Evolutionary conservation across 2,888 invertebrate species (phyloP).

Genomic region (Bombylius major): DNA sequence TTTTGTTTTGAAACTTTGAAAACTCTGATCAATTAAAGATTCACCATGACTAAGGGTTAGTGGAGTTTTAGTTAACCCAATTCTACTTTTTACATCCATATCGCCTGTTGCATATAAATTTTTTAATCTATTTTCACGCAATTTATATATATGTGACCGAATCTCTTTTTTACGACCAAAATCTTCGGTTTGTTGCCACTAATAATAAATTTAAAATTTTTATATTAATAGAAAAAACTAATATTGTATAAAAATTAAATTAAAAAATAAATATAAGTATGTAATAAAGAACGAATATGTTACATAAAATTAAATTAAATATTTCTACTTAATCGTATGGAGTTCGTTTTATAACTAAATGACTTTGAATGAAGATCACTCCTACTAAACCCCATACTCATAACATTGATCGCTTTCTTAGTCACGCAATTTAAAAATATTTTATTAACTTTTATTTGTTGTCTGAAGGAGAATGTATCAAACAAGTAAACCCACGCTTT

Average conservation of each 20-base stretch:
- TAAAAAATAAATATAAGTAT: too few relatives aligned
- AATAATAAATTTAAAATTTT: conserved; percentile 18
- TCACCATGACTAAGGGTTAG: conserved; percentile 49
- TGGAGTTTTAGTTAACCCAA: conserved; percentile 36
- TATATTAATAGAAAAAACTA: too few relatives aligned
- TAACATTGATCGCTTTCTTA: neutral
- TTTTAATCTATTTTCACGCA: conserved; percentile 66
- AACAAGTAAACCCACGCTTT: neutral
- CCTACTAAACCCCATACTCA: neutral
- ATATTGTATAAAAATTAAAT: too few relatives aligned
- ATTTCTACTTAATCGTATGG: conserved; percentile 1
- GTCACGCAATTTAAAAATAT: neutral
- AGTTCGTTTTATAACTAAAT: conserved; percentile 10
- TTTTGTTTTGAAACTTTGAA: conserved; percentile 63
- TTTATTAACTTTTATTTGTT: neutral
- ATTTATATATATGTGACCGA: conserved; percentile 69
- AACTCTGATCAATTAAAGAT: conserved; percentile 61
- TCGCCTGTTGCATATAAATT: conserved; percentile 51
- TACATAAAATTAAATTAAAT: neutral
- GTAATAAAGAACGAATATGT: too few relatives aligned
- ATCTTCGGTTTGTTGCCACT: conserved; percentile 82
- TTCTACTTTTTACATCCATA: conserved; percentile 32
- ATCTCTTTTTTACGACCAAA: conserved; percentile 78
- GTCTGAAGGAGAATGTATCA: conserved; percentile 1
- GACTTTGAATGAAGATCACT: neutral